Base-by-base conservation (phyloP, 1,140 invertebrate species). In the Ladona fulva region DNA sequence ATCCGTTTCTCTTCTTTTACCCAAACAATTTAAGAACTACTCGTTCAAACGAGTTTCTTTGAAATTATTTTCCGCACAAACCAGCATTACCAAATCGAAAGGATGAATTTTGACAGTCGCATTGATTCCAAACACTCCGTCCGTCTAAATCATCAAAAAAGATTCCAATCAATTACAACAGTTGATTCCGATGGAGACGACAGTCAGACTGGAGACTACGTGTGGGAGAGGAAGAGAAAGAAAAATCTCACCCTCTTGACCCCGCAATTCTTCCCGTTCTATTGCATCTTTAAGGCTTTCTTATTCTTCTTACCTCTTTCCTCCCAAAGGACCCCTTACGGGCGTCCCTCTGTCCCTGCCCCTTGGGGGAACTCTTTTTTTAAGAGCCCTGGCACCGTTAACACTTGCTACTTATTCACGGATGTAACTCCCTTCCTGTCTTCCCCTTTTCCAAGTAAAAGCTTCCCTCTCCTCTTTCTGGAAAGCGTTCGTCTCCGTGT, bases 401-500 rank as follows among this genome's bases (percentile, higher is more conserved):
- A 66, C 52, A 66, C 52, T 66, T 66, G 52, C 16, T 22, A 66
- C 52, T 66, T 66, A 66, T 19, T 12, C 52, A 19, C 52, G 52
- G 52, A 66, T 66, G 52, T 66, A 19, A 16, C 16, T 22, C 52
- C n/a, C 52, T 19, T 66, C 52, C 52, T 66, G 16, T 22, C 52
- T 19, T 22, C 52, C 52, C n/a, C 52, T 22, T 22, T 66, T 12
- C 52, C 12, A 12, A 3, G 29, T 37, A 37, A 37, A 37, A 37
- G 29, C 52, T 12, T 12, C n/a, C 52, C 52, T 10, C 10, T 19
- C 44, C 44, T 52, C 44, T 19, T 52, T 19, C 44, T 3, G 14
- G 52, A 66, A 66, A 66, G 52, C n/a, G 52, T 66, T 66, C 52
- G n/a, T 66, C 52, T 66, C n/a, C 14, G 52, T 66, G 52, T 66